Percentiles rank a stretch among this genome's conserved stretches.
These are phyloP conservation scores for Mercenaria mercenaria DNA, from an alignment of 1,140 invertebrate genomes.

Conservation along the genomic window DNA sequence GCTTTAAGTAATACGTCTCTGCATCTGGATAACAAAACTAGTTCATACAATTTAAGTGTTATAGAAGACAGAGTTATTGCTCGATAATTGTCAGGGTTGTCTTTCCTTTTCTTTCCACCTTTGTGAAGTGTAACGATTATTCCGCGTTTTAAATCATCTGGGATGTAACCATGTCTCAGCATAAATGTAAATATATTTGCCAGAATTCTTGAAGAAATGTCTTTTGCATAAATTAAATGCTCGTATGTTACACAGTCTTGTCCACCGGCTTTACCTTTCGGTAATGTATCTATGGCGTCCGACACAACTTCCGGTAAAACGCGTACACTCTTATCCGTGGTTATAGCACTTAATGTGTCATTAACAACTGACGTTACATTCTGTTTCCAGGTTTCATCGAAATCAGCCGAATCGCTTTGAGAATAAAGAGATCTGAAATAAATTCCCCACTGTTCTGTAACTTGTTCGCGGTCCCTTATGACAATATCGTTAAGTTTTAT, in stretches of 20 bases:
- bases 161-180: not conserved
- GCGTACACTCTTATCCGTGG: not conserved
- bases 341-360: too few relatives aligned
- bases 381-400: too few relatives aligned
- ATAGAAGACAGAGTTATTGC: too few relatives aligned
- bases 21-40: too few relatives aligned
- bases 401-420: too few relatives aligned
- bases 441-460: too few relatives aligned
- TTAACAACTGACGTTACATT: too few relatives aligned
- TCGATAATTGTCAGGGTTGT: constrained; percentile 14
- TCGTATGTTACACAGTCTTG: constrained; percentile 8
- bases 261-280: not conserved
- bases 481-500: too few relatives aligned
- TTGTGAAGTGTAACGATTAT: not conserved
- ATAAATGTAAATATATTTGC: not conserved
- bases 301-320: not conserved
- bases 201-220: not conserved
- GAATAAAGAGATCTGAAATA: too few relatives aligned
- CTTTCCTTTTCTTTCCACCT: not conserved
- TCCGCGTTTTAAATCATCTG: not conserved
- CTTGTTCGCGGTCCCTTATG: too few relatives aligned
- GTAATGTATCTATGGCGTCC: not conserved
- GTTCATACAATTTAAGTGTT: too few relatives aligned
- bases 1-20: too few relatives aligned
- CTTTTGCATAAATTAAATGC: not conserved